Evolutionary conservation across 2,113 vertebrate species (phyloP).

Genomic region (Corydoras sp.): DNA sequence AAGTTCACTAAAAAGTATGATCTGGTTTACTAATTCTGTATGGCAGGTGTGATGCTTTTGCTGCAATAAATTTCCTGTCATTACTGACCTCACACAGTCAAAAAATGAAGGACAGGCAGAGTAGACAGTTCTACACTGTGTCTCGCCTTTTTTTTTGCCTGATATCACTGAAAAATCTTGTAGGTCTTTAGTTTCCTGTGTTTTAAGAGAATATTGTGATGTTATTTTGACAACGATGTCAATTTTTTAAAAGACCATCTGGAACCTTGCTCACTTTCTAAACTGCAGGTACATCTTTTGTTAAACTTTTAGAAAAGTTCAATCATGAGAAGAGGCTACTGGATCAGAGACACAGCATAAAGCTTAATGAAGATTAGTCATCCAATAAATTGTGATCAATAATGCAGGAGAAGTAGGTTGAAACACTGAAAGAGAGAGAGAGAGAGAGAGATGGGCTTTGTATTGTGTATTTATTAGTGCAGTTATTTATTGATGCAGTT

Average conservation of each 20-base stretch:
- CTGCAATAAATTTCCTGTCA: slow-evolving; percentile 18
- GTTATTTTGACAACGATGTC: slow-evolving; percentile 28
- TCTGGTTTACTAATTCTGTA: slow-evolving; percentile 14
- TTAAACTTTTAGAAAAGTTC: slow-evolving; percentile 23
- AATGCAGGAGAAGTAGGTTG: slow-evolving; percentile 28
- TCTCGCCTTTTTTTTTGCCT: not conserved
- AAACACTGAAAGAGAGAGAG: no score
- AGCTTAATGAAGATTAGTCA: slow-evolving; percentile 64
- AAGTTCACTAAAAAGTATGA: not conserved
- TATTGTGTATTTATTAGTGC: no score
- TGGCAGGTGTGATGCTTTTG: slow-evolving; percentile 35
- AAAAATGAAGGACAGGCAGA: not conserved
- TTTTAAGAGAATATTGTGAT: slow-evolving; percentile 9
- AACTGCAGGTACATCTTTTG: slow-evolving; percentile 18
- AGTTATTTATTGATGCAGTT: slow-evolving; percentile 34
- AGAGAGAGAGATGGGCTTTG: no score
- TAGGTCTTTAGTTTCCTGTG: not conserved
- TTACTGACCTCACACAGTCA: slow-evolving; percentile 17
- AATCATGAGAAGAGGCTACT: slow-evolving; percentile 37
- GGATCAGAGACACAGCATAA: slow-evolving; percentile 48
- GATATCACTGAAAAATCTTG: slow-evolving; percentile 17
- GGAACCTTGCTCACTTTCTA: slow-evolving; percentile 19
- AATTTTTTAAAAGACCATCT: slow-evolving; percentile 23
- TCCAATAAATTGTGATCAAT: slow-evolving; percentile 58
- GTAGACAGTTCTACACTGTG: slow-evolving; percentile 7